Evolutionary conservation across 2,113 vertebrate genomes (phyloP), one percentile per base, ranked within the genome.

Genomic region (Elanus axillaris): DNA sequence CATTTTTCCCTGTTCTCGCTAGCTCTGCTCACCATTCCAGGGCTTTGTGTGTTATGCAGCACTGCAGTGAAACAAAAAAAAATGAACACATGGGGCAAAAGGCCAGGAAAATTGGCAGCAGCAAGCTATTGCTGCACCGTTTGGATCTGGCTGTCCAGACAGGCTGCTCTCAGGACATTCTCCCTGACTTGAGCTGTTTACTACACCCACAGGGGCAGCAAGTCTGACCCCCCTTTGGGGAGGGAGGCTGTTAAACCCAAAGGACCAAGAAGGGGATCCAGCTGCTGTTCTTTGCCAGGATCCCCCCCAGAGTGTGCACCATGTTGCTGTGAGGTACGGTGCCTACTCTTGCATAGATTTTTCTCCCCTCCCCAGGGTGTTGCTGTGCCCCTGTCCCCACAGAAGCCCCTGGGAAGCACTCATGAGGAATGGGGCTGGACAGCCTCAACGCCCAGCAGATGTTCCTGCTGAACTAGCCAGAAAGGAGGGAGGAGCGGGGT

Each of bases 261-360:
- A 34, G n/a, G 26, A 4, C 8, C 50, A 7, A 29, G 36, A 55
- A 40, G 21, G 43, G 36, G 47, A 83, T 48, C 11, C 29, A 14
- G 52, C 52, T 6, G 38, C 52, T 27, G 59, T 34, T 19, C 64
- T 12, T 3, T 1, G 11, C 50, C 66, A 20, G 67, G 34, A 42
- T 16, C 17, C 7, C 17, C 21, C 25, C 31, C 1, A 3, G 40
- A 50, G 32, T 26, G 2, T 0, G 4, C 27, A 4, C 22, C 12
- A 1, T 3, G 31, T 47, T n/a, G 60, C 55, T 14, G 59, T 1
- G 11, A 1, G 34, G 14, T 12, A 5, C 3, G 0, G 20, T 2
- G 16, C 13, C 45, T 34, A 4, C 22, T 20, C 32, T 16, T 4
- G 20, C 0, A 3, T 6, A 9, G 67, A 13, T 42, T 38, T 15